Base-by-base conservation (phyloP, 2,888 invertebrate genomes). In the Campoplex nolae region DNA sequence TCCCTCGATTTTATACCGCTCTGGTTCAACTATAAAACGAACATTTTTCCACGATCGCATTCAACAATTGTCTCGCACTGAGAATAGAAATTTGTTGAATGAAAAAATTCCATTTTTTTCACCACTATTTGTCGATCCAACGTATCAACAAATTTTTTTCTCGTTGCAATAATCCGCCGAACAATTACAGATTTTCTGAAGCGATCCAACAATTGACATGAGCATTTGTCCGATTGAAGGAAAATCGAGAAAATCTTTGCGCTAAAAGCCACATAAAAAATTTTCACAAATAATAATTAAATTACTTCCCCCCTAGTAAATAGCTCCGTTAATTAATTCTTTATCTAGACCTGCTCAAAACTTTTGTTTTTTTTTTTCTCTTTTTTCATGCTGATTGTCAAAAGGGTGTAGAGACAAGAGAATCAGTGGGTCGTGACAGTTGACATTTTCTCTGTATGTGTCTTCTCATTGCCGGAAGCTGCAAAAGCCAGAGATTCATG, bases 331-430 rank as follows among this genome's bases (percentile, higher is more conserved):
- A 58, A 58, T 58, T 58, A 58, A 58, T 62, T 32, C 32, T 58
- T 8, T 62, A 13, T 4, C 32, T 13, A 3, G 62, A 16, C 16
- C 62, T 13, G 28, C 32, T 62, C 1, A 16, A 62, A 62, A 32
- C 16, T 18, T 51, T 4, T 16, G 16, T 62, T 58, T 23, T 23
- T 23, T 23, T 23, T 23, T 23, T 23, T 23, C 23, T 23, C 23
- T 23, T 32, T 32, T n/a, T 62, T 32, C 4, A 28, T 62, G 6
- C 32, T 51, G 35, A 23, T 77, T 77, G 51, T 77, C 48, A 73
- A 67, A 71, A n/a, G 56, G 35, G 51, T 62, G 32, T 58, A 70
- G 74, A 18, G 77, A 86, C 78, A 58, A 11, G 56, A 74, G 67
- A 71, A 74, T 70, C 32, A 70, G 58, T 11, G 13, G 51, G 45